Percentiles rank a stretch among this genome's conserved stretches.
Conservation (phyloP, 2,113 vertebrate genomes). For the Sialia sialis region DNA sequence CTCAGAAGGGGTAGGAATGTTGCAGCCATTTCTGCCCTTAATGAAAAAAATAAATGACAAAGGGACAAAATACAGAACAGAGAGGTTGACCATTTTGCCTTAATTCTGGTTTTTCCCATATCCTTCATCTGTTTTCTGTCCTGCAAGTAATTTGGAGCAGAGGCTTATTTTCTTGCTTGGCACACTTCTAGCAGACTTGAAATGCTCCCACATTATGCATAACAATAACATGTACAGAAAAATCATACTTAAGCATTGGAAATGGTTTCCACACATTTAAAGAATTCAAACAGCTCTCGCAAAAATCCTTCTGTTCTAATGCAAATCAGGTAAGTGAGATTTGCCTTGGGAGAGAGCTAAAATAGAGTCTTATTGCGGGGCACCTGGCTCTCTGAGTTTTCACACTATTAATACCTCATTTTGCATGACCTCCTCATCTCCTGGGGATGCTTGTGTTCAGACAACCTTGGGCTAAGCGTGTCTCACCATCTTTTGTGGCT, state of each 20-base stretch:
- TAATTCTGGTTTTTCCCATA: not conserved
- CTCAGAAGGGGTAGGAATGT: not conserved
- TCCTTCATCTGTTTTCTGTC: slow-evolving; percentile 29
- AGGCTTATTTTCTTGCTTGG: not conserved
- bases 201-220: not conserved
- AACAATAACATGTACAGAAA: not conserved
- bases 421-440: not conserved
- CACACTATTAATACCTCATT: not conserved
- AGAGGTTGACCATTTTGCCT: not conserved
- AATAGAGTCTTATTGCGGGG: not conserved
- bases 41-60: not conserved
- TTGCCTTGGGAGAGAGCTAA: not conserved
- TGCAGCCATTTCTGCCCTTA: not conserved
- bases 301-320: not conserved
- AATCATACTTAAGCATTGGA: not conserved
- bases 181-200: not conserved
- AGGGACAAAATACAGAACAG: not conserved
- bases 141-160: not conserved
- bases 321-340: not conserved
- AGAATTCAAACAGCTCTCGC: not conserved
- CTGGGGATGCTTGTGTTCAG: not conserved
- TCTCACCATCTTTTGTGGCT: not conserved
- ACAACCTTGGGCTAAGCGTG: not conserved
- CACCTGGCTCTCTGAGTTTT: not conserved
- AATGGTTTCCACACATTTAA: not conserved